Conservation (phyloP, 2,113 vertebrate species). For the Engystomops pustulosus region DNA sequence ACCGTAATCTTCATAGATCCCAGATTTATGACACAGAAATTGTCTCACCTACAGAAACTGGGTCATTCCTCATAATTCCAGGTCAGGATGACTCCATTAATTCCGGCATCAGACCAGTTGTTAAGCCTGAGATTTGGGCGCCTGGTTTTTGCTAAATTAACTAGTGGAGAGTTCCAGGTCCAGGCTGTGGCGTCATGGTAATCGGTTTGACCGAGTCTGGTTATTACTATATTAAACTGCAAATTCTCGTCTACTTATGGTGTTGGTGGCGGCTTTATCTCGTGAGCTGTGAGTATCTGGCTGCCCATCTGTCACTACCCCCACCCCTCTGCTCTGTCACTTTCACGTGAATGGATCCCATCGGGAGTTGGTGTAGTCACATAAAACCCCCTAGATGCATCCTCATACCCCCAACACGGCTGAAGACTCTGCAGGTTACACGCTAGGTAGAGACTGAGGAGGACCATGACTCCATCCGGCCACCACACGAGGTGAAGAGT, state of each 20-base stretch:
- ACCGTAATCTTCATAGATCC: neutral
- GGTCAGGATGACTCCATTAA: neutral
- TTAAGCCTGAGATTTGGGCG: neutral
- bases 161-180: neutral
- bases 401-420: neutral
- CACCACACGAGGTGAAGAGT: neutral
- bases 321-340: neutral
- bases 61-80: neutral
- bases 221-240: constrained; percentile 16
- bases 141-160: constrained; percentile 22
- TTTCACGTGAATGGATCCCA: neutral
- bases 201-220: neutral
- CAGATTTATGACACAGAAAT: neutral
- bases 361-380: constrained; percentile 8
- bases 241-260: neutral
- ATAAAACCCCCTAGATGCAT: neutral
- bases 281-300: neutral
- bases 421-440: neutral
- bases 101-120: neutral
- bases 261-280: neutral
- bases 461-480: neutral
- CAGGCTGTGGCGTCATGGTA: neutral
- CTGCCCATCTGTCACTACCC: constrained; percentile 14
- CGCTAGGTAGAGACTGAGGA: too few species aligned
- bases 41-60: neutral